Evolutionary conservation across 2,888 invertebrate species (phyloP).

Genomic region (Tipula confusa): DNA sequence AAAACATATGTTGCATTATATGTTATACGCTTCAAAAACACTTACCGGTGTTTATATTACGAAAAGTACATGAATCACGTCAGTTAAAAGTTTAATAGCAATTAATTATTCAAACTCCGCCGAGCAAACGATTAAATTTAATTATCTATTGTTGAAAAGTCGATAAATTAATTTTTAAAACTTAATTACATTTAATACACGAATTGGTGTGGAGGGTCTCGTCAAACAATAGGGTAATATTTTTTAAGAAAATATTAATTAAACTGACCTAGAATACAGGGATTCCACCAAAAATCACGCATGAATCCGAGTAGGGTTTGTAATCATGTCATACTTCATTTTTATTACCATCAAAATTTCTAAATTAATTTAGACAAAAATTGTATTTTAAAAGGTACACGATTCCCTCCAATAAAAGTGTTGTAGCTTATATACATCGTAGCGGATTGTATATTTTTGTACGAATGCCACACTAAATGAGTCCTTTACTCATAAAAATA

Average conservation of each 20-base stretch:
- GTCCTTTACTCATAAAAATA: too few relatives aligned
- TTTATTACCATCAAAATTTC: neutral
- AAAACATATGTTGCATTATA: neutral
- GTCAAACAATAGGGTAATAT: neutral
- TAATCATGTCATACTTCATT: neutral
- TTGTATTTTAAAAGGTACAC: too few relatives aligned
- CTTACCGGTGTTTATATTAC: neutral
- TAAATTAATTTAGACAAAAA: too few relatives aligned
- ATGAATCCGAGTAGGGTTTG: neutral
- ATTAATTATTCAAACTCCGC: neutral
- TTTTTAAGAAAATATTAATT: neutral
- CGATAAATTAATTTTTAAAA: neutral
- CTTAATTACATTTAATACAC: neutral
- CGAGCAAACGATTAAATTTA: neutral
- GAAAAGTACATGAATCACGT: neutral
- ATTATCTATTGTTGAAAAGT: neutral
- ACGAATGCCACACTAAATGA: too few relatives aligned
- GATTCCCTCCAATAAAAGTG: too few relatives aligned
- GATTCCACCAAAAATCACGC: neutral
- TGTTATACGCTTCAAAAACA: neutral
- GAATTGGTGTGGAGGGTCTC: neutral
- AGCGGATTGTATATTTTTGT: too few relatives aligned
- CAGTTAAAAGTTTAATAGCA: neutral
- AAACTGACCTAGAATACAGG: neutral
- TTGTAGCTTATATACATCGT: too few relatives aligned